Evolutionary conservation across 2,888 invertebrate species (phyloP).

Genomic region (Chrysolina oricalcia): DNA sequence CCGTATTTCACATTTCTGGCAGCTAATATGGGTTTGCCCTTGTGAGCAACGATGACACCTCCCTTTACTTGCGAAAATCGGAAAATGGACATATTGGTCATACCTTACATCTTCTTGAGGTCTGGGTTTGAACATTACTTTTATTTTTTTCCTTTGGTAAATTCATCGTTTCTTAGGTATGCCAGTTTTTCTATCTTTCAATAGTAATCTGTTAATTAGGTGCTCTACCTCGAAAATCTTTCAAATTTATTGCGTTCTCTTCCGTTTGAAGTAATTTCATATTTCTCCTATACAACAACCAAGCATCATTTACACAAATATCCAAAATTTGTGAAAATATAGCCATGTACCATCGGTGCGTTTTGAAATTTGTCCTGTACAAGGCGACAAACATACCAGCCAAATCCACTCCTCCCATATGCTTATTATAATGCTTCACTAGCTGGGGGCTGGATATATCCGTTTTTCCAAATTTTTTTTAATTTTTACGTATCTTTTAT

Average conservation of each 20-base stretch:
- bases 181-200: slow-evolving; percentile 14
- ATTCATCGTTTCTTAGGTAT: slow-evolving; percentile 26
- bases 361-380: slow-evolving; percentile 26
- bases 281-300: slow-evolving; percentile 33
- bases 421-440: slow-evolving; percentile 24
- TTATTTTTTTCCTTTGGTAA: slow-evolving; percentile 27
- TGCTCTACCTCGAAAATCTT: slow-evolving; percentile 24
- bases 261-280: slow-evolving; percentile 22
- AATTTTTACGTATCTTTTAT: slow-evolving; percentile 36
- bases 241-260: slow-evolving; percentile 24
- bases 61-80: slow-evolving; percentile 23
- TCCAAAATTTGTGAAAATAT: slow-evolving; percentile 33
- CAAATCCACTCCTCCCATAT: too few relatives aligned
- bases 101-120: slow-evolving; percentile 24
- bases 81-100: slow-evolving; percentile 14
- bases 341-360: slow-evolving; percentile 20
- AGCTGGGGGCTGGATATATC: slow-evolving; percentile 28
- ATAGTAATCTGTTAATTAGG: slow-evolving; percentile 19
- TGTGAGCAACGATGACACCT: slow-evolving; percentile 11
- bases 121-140: slow-evolving; percentile 25
- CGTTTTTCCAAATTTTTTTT: neutral
- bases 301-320: slow-evolving; percentile 35
- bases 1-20: slow-evolving; percentile 18
- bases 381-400: slow-evolving; percentile 30
- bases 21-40: slow-evolving; percentile 22